Conservation (phyloP, 2,888 invertebrate genomes). For the Augiades crinisus region DNA sequence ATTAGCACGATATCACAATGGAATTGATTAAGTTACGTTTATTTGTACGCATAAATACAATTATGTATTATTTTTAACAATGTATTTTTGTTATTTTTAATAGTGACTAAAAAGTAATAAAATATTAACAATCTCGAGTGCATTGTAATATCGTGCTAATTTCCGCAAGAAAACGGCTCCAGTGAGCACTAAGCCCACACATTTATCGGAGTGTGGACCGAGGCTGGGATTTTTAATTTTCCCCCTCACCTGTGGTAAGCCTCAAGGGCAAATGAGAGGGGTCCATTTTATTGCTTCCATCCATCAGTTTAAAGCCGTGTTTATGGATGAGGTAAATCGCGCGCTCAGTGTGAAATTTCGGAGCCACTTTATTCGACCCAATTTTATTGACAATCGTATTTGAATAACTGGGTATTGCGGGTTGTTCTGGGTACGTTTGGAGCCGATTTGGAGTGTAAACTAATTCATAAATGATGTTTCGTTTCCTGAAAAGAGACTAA, state of each 20-base stretch:
- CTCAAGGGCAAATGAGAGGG: conserved; percentile 31
- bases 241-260: conserved; percentile 41
- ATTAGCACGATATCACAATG: too few species aligned
- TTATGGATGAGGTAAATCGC: conserved; percentile 36
- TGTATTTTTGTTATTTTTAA: too few species aligned
- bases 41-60: too few species aligned
- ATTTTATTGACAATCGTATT: conserved; percentile 44
- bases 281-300: conserved; percentile 36
- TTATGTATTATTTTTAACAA: too few species aligned
- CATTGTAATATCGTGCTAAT: too few species aligned
- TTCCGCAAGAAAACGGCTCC: background rate
- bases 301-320: conserved; percentile 37
- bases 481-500: too few species aligned
- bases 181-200: background rate
- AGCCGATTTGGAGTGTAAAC: conserved; percentile 26
- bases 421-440: conserved; percentile 23
- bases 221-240: conserved; percentile 35
- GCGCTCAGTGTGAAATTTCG: conserved; percentile 37
- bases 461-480: too few species aligned
- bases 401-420: conserved; percentile 36
- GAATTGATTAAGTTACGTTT: too few species aligned
- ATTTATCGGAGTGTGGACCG: background rate
- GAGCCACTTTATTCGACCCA: conserved; percentile 36
- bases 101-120: too few species aligned
- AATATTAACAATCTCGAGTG: too few species aligned